Percentiles rank a stretch among this genome's conserved stretches.
Conservation (phyloP, 37 sponge, comb jelly and placozoan species). For the Oscarella lobularis region DNA sequence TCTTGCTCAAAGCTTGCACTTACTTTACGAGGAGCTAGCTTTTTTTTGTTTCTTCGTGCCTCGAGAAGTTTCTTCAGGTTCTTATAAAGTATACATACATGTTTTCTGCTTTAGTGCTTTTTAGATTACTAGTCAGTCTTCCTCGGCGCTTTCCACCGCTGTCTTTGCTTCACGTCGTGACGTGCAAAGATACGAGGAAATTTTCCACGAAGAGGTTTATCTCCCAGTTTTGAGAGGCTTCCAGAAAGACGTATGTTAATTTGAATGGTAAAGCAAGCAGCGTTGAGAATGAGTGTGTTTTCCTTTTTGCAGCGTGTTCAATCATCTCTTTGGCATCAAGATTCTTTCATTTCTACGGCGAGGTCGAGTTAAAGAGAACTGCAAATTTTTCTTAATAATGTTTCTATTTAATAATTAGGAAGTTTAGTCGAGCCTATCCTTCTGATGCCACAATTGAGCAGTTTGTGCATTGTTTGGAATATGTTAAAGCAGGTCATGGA, state of each 20-base stretch:
- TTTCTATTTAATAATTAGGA: constrained; percentile 16
- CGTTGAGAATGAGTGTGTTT: too few species aligned
- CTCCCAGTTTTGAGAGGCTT: background rate
- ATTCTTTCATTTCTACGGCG: background rate
- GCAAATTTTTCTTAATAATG: too few species aligned
- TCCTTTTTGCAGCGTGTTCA: background rate
- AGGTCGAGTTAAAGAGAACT: background rate
- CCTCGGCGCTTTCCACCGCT: background rate
- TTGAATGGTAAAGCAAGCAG: background rate
- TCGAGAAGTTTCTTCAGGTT: background rate
- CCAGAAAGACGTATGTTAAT: background rate
- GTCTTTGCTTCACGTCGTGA: background rate
- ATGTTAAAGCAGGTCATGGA: background rate
- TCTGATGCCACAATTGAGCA: background rate
- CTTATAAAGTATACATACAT: too few species aligned
- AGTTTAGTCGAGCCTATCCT: constrained; percentile 9
- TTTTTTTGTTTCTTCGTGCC: background rate
- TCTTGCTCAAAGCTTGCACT: constrained; percentile 45
- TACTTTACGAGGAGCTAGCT: constrained; percentile 53
- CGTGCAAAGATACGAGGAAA: background rate
- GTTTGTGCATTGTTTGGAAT: background rate
- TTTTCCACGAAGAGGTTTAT: background rate
- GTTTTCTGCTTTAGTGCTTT: too few species aligned
- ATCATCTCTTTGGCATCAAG: background rate
- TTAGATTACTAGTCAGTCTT: too few species aligned